These are phyloP conservation scores for Cromileptes altivelis DNA, from an alignment of 2,113 vertebrate species.

Conservation along the genomic window DNA sequence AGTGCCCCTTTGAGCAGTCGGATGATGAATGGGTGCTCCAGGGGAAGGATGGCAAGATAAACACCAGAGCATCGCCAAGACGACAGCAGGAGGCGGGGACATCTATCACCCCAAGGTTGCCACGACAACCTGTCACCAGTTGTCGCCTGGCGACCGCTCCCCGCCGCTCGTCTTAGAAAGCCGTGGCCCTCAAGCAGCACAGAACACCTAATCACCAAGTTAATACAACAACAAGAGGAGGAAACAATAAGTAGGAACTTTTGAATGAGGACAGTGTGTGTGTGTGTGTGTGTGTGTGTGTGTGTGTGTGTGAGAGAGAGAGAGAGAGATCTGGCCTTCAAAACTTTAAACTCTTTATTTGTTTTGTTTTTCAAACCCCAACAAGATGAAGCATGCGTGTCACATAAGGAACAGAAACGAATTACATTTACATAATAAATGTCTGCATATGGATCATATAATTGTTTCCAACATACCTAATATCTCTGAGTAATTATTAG, in stretches of 20 bases:
- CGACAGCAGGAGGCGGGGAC: conserved; percentile 43
- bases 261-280: not conserved
- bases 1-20: conserved; percentile 5
- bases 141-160: conserved; percentile 40
- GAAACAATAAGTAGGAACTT: conserved; percentile 19
- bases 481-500: conserved; percentile 49
- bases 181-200: conserved; percentile 36
- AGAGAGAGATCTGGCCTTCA: conserved; percentile 1
- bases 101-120: conserved; percentile 75
- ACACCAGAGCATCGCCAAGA: conserved; percentile 56
- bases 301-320: conserved; percentile 6
- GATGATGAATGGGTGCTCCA: conserved; percentile 66
- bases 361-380: conserved; percentile 27
- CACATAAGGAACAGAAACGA: conserved; percentile 27
- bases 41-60: conserved; percentile 66
- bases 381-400: not conserved
- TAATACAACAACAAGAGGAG: not conserved
- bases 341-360: not conserved
- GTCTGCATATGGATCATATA: conserved; percentile 26
- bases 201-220: conserved; percentile 26
- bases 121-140: conserved; percentile 48
- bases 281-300: conserved; percentile 18
- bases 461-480: conserved; percentile 42
- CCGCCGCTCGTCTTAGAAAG: not conserved
- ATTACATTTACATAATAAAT: conserved; percentile 52